phyloP scores from a whole-genome alignment of 2,888 invertebrate genomes.

The Amaurobius ferox region DNA sequence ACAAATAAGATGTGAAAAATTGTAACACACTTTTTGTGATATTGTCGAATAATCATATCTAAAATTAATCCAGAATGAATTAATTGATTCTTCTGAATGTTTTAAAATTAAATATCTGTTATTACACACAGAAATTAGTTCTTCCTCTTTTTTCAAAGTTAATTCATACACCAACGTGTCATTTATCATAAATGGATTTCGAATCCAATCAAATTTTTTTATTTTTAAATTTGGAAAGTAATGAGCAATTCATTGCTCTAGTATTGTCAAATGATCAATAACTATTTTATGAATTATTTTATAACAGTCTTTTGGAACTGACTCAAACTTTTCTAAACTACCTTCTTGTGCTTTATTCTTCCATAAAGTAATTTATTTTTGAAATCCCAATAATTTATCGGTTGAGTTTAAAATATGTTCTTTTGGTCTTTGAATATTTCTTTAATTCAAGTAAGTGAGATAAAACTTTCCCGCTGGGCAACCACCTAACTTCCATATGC shows the following conservation, averaged over 20 bases:
- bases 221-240: not conserved
- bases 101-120: too few relatives aligned
- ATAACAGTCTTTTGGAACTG: not conserved
- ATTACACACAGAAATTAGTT: slow-evolving; percentile 2
- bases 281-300: too few relatives aligned
- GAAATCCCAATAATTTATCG: not conserved
- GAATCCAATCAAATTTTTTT: not conserved
- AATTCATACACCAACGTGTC: not conserved
- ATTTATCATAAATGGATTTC: not conserved
- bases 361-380: not conserved
- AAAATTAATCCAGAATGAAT: too few relatives aligned
- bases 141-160: slow-evolving; percentile 3
- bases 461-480: not conserved
- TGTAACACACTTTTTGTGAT: too few relatives aligned
- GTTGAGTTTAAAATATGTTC: slow-evolving; percentile 8
- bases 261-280: not conserved
- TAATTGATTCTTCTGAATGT: too few relatives aligned
- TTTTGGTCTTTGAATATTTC: not conserved
- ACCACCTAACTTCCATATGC: too few relatives aligned
- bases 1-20: too few relatives aligned
- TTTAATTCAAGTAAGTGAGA: not conserved
- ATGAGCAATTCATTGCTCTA: not conserved
- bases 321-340: not conserved
- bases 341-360: too few relatives aligned
- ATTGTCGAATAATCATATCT: too few relatives aligned